Conservation (phyloP, 2,797 vertebrate species). For the Chelidonichthys spinosus region DNA sequence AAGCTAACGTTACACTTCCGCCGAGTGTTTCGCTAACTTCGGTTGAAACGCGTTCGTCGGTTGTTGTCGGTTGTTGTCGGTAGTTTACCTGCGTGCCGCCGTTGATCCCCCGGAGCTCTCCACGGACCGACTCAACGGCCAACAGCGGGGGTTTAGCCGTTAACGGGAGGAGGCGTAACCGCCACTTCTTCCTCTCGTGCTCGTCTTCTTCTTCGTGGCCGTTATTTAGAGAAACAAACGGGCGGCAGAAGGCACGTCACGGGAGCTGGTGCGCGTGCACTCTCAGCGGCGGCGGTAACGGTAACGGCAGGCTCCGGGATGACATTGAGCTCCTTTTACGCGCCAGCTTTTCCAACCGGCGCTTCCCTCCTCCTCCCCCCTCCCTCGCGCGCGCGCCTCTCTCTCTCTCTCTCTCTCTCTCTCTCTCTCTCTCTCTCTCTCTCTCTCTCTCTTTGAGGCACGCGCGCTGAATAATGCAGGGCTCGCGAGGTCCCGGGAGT, state of each 20-base stretch:
- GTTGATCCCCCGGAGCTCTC: slow-evolving; percentile 43
- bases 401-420: slow-evolving; percentile 4
- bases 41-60: no score
- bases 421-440: slow-evolving; percentile 22
- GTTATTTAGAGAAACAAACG: slow-evolving; percentile 9
- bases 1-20: slow-evolving; percentile 18
- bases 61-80: no score
- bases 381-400: slow-evolving; percentile 24
- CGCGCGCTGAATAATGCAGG: slow-evolving; percentile 87
- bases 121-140: slow-evolving; percentile 12
- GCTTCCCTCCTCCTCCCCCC: slow-evolving; percentile 32
- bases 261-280: slow-evolving; percentile 27
- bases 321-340: slow-evolving; percentile 78
- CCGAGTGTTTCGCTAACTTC: background rate
- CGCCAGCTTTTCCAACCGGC: slow-evolving; percentile 68
- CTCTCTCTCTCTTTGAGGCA: slow-evolving; percentile 46
- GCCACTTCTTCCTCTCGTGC: slow-evolving; percentile 20
- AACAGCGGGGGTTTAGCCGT: slow-evolving; percentile 57
- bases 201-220: slow-evolving; percentile 18
- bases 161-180: slow-evolving; percentile 32
- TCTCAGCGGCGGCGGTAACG: slow-evolving; percentile 34
- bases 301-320: slow-evolving; percentile 57
- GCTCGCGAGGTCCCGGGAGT: slow-evolving; percentile 78
- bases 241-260: slow-evolving; percentile 19
- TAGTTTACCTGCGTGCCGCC: background rate